These are phyloP conservation scores for Poeciliopsis retropinna DNA, from an alignment of 2,113 vertebrate genomes.

Conservation along the genomic window DNA sequence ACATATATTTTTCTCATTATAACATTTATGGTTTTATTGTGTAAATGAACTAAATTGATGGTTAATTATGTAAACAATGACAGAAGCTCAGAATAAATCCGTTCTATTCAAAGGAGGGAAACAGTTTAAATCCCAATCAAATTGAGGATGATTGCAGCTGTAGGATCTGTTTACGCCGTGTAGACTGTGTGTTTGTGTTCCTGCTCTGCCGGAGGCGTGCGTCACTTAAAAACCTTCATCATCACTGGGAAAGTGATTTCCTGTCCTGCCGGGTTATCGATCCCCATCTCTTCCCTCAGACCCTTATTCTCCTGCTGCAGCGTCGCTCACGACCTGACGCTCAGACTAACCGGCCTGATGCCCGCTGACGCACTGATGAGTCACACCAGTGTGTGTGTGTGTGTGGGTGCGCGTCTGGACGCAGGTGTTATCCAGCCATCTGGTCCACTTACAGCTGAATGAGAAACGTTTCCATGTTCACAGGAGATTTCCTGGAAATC, in stretches of 20 bases:
- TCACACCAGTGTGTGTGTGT: slow-evolving; percentile 27
- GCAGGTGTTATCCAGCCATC: slow-evolving; percentile 39
- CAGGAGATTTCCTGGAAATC: background rate
- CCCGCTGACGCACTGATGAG: slow-evolving; percentile 54
- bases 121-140: background rate
- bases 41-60: background rate
- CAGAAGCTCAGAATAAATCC: background rate
- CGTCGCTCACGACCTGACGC: slow-evolving; percentile 46
- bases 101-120: background rate
- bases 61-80: background rate
- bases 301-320: slow-evolving; percentile 39
- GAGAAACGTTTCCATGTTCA: background rate
- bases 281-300: slow-evolving; percentile 24
- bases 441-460: background rate
- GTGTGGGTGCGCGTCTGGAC: slow-evolving; percentile 15
- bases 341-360: slow-evolving; percentile 1
- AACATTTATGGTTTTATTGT: background rate
- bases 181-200: background rate
- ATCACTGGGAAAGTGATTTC: slow-evolving; percentile 24
- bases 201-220: background rate
- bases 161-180: background rate
- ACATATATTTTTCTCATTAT: background rate
- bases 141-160: background rate
- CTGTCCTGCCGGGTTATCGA: slow-evolving; percentile 13
- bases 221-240: slow-evolving; percentile 2